Evolutionary conservation across 2,888 invertebrate species (phyloP), one percentile per base, ranked within the genome.

Genomic region (Pantelozetes paolii): DNA sequence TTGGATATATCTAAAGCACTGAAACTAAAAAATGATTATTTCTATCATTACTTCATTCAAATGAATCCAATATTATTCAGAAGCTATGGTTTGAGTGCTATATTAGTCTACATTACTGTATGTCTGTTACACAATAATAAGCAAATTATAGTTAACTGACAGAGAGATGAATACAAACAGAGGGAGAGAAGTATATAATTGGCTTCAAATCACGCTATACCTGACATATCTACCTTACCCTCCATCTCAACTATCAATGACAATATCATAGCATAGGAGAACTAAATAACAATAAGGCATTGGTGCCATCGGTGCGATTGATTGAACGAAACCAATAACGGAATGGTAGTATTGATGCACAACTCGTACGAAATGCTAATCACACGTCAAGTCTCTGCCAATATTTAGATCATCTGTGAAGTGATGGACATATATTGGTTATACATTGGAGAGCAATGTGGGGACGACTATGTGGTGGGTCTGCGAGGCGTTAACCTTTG

Each of bases 401-500:
- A 40, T 40, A 64, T 64, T 36, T 40, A n/a, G 64, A 64, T 64
- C 64, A 64, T 20, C 32, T 40, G 15, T 23, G 23, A 64, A 20
- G 64, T 32, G 40, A 64, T 64, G 20, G 20, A 64, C 57, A 57
- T 57, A 32, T 64, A 64, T 36, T 64, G 36, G 62, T 64, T 64
- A 32, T 64, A 36, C 20, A 64, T 64, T 64, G 13, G 32, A 64
- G 15, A n/a, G 23, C n/a, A 54, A 23, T 54, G 23, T 11, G 8
- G 11, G 36, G 6, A 9, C 36, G 13, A 15, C 69, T 26, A 69
- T 69, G 69, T 26, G 69, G 69, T 69, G 45, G 69, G 69, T 69
- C 69, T 23, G 2, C 26, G 69, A 69, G 69, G 69, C 69, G 69
- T 69, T 69, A 42, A 69, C 40, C 69, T 69, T 18, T 42, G 23